Evolutionary conservation across 2,888 invertebrate genomes (phyloP), one percentile per base, ranked within the genome.

Genomic region (Urechis unicinctus): DNA sequence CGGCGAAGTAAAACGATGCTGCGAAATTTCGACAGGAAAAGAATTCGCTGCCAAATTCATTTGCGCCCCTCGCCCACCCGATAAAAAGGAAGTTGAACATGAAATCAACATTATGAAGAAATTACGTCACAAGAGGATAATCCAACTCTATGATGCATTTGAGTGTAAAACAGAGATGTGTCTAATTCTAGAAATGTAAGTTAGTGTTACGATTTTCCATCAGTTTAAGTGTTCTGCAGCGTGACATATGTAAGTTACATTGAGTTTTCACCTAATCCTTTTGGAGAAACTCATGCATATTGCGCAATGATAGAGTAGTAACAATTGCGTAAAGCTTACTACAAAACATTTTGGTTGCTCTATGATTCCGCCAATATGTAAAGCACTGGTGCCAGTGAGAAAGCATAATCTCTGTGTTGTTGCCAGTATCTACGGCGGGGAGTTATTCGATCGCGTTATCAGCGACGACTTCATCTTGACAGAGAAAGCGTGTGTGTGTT

Each of bases 381-480:
- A 36, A n/a, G n/a, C n/a, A n/a, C n/a, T n/a, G n/a, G n/a, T n/a
- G n/a, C n/a, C n/a, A n/a, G n/a, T n/a, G n/a, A n/a, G n/a, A n/a
- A n/a, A n/a, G n/a, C n/a, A n/a, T n/a, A n/a, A n/a, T n/a, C n/a
- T n/a, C n/a, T n/a, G n/a, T n/a, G n/a, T n/a, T n/a, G n/a, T n/a
- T 60, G 59, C 6, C 83, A 98, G 98, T 71, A 93, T 99, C 68
- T 88, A 90, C 73, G 98, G 98, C 6, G 98, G 98, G 1, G 98
- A 99, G 80, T 81, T 99, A 45, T 99, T 99, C 78, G 98, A 99
- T 79, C 84, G 98, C 53, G 96, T 98, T 26, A 96, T 98, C 61
- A 95, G 95, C 72, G 98, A 98, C 72, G 95, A 95, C 79, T 98
- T 97, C 75, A 86, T 97, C 55, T 82, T 98, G 62, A 97, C 97